Base-by-base conservation (phyloP, 92 coral and sea anemone species). In the Meandrina meandrites region DNA sequence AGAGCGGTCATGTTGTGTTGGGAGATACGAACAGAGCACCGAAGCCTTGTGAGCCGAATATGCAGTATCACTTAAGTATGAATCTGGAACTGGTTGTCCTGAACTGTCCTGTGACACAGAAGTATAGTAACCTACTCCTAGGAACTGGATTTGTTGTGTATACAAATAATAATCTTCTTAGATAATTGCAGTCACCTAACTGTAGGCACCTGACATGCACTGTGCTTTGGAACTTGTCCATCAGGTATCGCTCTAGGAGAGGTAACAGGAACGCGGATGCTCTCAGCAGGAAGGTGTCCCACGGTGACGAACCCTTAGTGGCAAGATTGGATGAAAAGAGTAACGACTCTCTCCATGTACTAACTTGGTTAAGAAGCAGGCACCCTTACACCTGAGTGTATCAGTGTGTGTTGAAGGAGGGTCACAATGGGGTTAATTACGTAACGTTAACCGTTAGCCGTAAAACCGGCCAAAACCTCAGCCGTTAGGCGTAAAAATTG, bases 91-190 rank as follows among this genome's bases (percentile, higher is more conserved):
- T 90, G 72, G 89, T 93, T 36, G 93, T 93, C 37, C n/a, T 93
- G 90, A 80, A 93, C 75, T 93, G 91, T 92, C 90, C 92, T 35
- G 90, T 93, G n/a, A 81, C 95, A 17, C 89, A 90, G 79, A 90
- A 88, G 89, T 90, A 84, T 88, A 78, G 86, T 58, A 93, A 93
- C 66, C 85, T 90, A 13, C 90, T 90, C 19, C 27, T 89, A 35
- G 90, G 92, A 81, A 67, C 91, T 21, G 74, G 82, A 76, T 92
- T 91, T 47, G 51, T 75, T 22, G 90, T 90, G 37, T 90, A 58
- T 68, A 77, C 89, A 4, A 84, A 86, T 70, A 47, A 79, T 27
- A 69, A 86, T 40, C 89, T 78, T 4, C 77, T 91, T 18, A 92
- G 90, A 78, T 92, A 92, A 58, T 70, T 92, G 51, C 95, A 89